phyloP scores from a whole-genome alignment of 2,113 vertebrate genomes.

The Pachycephala philippinensis region DNA sequence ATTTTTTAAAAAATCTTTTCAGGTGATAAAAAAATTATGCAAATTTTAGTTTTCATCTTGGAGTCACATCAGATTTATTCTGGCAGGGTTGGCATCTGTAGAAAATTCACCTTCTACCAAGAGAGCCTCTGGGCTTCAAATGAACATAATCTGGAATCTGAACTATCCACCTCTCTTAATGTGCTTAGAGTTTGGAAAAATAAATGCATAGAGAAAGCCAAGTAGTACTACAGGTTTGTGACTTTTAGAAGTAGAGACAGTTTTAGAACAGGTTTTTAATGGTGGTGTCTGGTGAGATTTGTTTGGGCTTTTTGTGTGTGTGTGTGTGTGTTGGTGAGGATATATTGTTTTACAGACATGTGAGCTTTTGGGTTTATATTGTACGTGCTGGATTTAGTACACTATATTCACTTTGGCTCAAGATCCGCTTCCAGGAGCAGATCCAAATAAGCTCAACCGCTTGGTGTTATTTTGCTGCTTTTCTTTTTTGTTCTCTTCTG shows the following conservation, averaged over 20 bases:
- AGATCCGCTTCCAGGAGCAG: neutral
- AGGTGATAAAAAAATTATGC: neutral
- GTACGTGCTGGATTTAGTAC: neutral
- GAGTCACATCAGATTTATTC: neutral
- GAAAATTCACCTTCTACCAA: neutral
- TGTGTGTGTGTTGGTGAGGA: neutral
- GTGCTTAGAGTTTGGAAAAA: neutral
- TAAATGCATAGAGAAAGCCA: neutral
- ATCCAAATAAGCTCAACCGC: neutral
- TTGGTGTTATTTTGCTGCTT: neutral
- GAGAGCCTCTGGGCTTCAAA: neutral
- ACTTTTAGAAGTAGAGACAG: neutral
- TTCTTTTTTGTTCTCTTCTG: neutral
- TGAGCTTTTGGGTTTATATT: neutral
- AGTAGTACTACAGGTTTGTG: neutral
- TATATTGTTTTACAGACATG: neutral
- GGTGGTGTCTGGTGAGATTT: neutral
- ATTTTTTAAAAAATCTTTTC: neutral
- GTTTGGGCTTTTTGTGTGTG: neutral
- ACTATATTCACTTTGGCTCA: conserved; percentile 1
- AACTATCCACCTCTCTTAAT: neutral
- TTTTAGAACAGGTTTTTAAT: neutral
- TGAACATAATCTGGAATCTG: neutral
- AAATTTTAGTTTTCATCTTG: neutral
- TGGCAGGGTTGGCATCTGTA: neutral